Percentiles rank a stretch among this genome's conserved stretches.
Conservation (phyloP, 2,888 invertebrate species). For the Drosophila histrio region DNA sequence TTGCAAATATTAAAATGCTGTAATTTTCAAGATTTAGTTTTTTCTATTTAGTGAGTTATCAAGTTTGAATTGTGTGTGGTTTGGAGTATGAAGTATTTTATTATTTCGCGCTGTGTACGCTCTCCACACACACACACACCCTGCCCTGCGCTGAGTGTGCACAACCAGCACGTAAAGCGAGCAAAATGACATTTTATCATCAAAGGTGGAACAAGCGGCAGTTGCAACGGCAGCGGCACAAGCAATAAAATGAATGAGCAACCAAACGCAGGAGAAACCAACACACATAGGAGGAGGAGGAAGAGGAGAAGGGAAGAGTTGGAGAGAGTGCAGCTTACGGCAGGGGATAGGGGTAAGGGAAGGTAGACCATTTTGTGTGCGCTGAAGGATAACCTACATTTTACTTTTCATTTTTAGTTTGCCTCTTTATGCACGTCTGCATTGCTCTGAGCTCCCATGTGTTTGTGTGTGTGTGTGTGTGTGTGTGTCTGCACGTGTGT, state of each 20-base stretch:
- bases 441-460: conserved; percentile 13
- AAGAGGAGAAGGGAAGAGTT: neutral
- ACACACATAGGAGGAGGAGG: neutral
- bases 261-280: conserved; percentile 29
- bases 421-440: conserved; percentile 65
- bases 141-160: neutral
- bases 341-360: neutral
- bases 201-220: conserved; percentile 72
- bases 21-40: no score
- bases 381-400: conserved; percentile 79
- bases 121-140: neutral
- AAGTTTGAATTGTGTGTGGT: no score
- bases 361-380: conserved; percentile 69
- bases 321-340: neutral
- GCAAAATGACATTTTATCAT: conserved; percentile 81
- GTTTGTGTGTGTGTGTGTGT: conserved; percentile 9
- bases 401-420: conserved; percentile 75
- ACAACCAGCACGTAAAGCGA: conserved; percentile 68
- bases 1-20: no score
- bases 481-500: conserved; percentile 10
- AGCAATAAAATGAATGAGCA: conserved; percentile 65
- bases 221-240: no score
- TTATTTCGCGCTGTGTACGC: neutral
- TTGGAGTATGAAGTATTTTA: no score
- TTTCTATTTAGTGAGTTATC: no score